Percentiles rank a stretch among this genome's conserved stretches.
Conservation (phyloP, 1,140 invertebrate species). For the Piezodorus guildinii region DNA sequence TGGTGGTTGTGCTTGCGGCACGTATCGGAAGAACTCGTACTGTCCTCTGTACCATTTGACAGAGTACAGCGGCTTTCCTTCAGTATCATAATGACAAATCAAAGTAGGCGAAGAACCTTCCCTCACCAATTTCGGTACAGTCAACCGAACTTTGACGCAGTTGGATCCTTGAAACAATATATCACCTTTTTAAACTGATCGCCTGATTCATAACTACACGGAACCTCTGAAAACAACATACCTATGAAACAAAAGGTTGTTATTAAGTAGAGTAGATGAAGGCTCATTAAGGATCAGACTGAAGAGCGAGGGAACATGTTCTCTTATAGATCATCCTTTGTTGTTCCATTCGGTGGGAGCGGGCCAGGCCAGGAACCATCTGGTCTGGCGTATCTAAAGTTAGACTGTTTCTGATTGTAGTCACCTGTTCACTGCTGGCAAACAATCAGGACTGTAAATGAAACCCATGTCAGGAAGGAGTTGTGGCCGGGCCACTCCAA, state of each 20-base stretch:
- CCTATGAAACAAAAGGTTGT: too few relatives aligned
- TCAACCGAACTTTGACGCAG: constrained; percentile 43
- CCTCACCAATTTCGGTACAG: constrained; percentile 51
- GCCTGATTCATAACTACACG: too few relatives aligned
- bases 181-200: too few relatives aligned
- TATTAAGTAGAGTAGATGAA: too few relatives aligned
- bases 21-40: constrained; percentile 50
- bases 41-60: constrained; percentile 75
- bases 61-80: constrained; percentile 62
- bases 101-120: constrained; percentile 55
- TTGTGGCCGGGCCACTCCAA: too few relatives aligned
- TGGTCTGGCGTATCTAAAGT: background rate
- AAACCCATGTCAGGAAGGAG: background rate
- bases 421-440: constrained; percentile 4
- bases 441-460: constrained; percentile 6
- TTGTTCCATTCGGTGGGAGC: too few relatives aligned
- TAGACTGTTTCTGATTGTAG: constrained; percentile 7
- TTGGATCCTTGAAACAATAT: too few relatives aligned
- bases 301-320: too few relatives aligned
- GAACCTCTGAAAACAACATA: too few relatives aligned
- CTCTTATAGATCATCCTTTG: too few relatives aligned
- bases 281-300: too few relatives aligned
- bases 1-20: constrained; percentile 41
- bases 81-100: constrained; percentile 64
- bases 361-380: background rate